phyloP scores from a whole-genome alignment of 2,113 vertebrate genomes.

The Peromyscus maniculatus region DNA sequence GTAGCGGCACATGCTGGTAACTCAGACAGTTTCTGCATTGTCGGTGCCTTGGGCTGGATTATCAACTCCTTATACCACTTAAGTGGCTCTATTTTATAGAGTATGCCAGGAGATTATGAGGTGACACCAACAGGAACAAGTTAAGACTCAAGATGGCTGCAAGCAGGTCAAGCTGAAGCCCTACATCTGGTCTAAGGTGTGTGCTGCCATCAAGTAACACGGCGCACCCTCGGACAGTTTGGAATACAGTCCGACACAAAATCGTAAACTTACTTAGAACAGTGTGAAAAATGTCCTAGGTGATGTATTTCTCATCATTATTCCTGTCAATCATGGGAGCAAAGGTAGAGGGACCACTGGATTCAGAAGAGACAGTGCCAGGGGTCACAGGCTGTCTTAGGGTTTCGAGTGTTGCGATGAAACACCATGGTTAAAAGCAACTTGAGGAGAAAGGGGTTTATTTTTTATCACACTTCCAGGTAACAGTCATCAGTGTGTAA shows the following conservation, averaged over 20 bases:
- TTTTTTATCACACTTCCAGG: not conserved
- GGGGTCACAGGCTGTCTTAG: not conserved
- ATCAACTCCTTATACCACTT: not conserved
- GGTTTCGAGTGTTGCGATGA: not conserved
- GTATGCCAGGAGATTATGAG: not conserved
- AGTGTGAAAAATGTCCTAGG: not conserved
- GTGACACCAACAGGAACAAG: not conserved
- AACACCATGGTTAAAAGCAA: not conserved
- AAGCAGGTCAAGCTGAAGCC: not conserved
- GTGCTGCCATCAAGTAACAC: not conserved
- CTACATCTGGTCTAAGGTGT: not conserved
- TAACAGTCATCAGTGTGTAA: not conserved
- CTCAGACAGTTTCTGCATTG: not conserved
- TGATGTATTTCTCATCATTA: not conserved
- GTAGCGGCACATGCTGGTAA: not conserved
- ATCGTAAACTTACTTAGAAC: not conserved
- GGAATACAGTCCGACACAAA: not conserved
- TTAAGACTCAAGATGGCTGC: not conserved
- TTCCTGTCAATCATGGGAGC: not conserved
- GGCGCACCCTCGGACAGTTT: not conserved
- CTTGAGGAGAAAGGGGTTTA: not conserved
- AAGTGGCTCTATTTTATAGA: not conserved
- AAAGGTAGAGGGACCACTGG: not conserved
- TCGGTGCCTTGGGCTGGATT: no score
- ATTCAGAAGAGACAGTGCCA: slow-evolving; percentile 13